Conservation (phyloP, 2,888 invertebrate genomes). For the Meghimatium bilineatum region DNA sequence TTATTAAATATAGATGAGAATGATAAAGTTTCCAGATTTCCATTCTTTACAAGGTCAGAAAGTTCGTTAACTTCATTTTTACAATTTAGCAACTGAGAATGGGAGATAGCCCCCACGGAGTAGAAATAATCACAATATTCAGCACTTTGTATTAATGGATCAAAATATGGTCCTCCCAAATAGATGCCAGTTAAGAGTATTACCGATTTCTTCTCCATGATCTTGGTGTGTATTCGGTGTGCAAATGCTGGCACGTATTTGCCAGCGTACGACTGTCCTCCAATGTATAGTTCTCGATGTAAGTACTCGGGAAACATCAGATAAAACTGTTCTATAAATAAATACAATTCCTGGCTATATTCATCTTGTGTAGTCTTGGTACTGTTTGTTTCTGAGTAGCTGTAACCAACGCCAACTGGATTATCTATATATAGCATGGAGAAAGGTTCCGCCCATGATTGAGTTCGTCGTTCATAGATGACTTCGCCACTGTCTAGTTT, state of each 20-base stretch:
- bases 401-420: constrained; percentile 95
- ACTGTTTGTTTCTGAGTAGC: constrained; percentile 78
- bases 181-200: constrained; percentile 73
- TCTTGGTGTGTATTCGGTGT: constrained; percentile 69
- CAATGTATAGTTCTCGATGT: constrained; percentile 87
- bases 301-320: constrained; percentile 87
- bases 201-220: constrained; percentile 50
- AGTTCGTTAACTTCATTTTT: not conserved
- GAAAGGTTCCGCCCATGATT: constrained; percentile 32
- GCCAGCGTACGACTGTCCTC: constrained; percentile 84
- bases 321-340: constrained; percentile 84
- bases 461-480: not conserved
- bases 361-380: constrained; percentile 81
- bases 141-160: constrained; percentile 63
- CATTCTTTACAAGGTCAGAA: not conserved
- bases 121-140: constrained; percentile 3
- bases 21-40: not conserved
- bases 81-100: not conserved
- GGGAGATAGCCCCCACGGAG: not conserved
- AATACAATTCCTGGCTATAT: constrained; percentile 83
- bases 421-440: constrained; percentile 80
- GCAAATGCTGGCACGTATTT: constrained; percentile 86
- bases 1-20: not conserved
- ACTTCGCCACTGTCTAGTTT: not conserved
- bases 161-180: constrained; percentile 73